Evolutionary conservation across 2,888 invertebrate species (phyloP).

Genomic region (Pheosia tremula): DNA sequence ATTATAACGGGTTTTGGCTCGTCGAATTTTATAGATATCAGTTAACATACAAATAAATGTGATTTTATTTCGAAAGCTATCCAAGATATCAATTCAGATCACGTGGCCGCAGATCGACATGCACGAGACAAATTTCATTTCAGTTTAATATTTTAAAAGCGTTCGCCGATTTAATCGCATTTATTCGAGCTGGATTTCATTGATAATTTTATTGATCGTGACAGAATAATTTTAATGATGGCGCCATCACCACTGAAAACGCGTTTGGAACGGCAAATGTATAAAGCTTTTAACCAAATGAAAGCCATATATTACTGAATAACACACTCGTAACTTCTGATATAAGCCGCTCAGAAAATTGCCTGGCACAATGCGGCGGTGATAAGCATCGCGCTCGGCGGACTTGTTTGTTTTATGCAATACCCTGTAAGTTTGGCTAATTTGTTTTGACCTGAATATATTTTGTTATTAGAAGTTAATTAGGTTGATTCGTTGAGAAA

Average conservation of each 20-base stretch:
- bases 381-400: conserved; percentile 57
- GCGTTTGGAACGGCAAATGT: conserved; percentile 68
- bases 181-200: conserved; percentile 55
- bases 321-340: conserved; percentile 74
- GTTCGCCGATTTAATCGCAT: conserved; percentile 44
- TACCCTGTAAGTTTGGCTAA: conserved; percentile 56
- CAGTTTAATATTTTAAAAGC: conserved; percentile 44
- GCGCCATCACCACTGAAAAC: conserved; percentile 61
- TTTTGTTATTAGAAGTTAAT: not conserved
- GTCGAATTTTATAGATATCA: conserved; percentile 1
- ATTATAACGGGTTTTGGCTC: not conserved
- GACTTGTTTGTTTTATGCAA: conserved; percentile 65
- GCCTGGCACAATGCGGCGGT: conserved; percentile 67
- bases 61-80: not conserved
- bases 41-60: not conserved
- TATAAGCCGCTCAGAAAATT: conserved; percentile 74
- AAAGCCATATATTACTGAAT: conserved; percentile 77
- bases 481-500: no score
- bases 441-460: conserved; percentile 40
- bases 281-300: conserved; percentile 82
- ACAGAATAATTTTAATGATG: conserved; percentile 72
- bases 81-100: conserved; percentile 28
- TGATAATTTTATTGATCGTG: conserved; percentile 60
- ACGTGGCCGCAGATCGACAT: conserved; percentile 13
- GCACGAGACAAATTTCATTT: conserved; percentile 31